Evolutionary conservation across 2,797 vertebrate genomes (phyloP).

Genomic region (Syngnathus acus): DNA sequence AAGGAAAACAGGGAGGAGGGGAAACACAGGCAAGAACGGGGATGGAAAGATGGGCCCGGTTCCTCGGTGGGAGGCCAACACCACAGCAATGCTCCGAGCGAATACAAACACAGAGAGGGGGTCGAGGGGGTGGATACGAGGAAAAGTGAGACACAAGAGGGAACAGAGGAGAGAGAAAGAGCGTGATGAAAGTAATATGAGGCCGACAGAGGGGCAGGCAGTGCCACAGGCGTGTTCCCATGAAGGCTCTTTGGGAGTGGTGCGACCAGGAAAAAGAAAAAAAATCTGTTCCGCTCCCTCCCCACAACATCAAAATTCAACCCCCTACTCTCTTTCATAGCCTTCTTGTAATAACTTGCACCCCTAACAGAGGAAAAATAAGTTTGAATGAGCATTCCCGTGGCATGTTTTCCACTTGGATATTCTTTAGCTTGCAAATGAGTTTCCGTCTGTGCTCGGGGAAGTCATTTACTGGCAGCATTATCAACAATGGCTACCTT

Average conservation of each 20-base stretch:
- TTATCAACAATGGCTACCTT: constrained; percentile 17
- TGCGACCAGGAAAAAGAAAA: constrained; percentile 51
- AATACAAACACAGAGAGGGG: constrained; percentile 50
- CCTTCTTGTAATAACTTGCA: constrained; percentile 43
- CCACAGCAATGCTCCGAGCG: constrained; percentile 52
- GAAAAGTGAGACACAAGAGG: constrained; percentile 46
- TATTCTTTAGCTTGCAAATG: constrained; percentile 21
- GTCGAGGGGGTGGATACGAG: constrained; percentile 44
- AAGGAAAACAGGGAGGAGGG: constrained; percentile 38
- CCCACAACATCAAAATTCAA: constrained; percentile 30
- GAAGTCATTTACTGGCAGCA: constrained; percentile 15
- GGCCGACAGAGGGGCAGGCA: constrained; percentile 52
- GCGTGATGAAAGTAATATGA: constrained; percentile 58
- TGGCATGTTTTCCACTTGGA: constrained; percentile 18
- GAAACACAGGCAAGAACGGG: constrained; percentile 40
- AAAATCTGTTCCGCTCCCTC: constrained; percentile 34
- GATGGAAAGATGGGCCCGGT: constrained; percentile 55
- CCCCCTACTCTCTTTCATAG: constrained; percentile 14
- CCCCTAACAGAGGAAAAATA: constrained; percentile 28
- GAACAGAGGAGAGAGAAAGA: constrained; percentile 44
- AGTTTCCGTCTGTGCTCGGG: constrained; percentile 16
- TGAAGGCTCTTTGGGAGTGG: constrained; percentile 58
- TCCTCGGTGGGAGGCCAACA: constrained; percentile 58
- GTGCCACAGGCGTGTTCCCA: constrained; percentile 63
- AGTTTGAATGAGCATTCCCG: constrained; percentile 36